Percentiles rank a stretch among this genome's conserved stretches.
Conservation (phyloP, 1,140 invertebrate species). For the Ruditapes philippinarum region DNA sequence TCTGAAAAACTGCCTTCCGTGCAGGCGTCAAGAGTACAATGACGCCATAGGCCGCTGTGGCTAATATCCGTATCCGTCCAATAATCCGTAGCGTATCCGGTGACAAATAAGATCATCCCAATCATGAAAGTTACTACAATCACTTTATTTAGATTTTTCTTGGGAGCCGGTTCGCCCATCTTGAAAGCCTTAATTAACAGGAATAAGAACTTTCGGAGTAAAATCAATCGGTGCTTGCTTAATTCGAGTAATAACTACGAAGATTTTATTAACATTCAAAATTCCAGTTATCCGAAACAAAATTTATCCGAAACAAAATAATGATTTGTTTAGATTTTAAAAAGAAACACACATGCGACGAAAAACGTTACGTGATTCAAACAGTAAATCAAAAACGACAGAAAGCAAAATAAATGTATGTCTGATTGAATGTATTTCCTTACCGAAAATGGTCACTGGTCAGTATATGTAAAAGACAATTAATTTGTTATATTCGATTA, state of each 20-base stretch:
- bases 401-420: conserved; percentile 4
- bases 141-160: conserved; percentile 14
- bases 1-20: conserved; percentile 22
- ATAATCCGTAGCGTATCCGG: conserved; percentile 45
- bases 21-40: conserved; percentile 7
- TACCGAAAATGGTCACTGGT: conserved; percentile 13
- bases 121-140: conserved; percentile 9
- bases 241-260: neutral
- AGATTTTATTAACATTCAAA: too few relatives aligned
- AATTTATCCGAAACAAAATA: too few relatives aligned
- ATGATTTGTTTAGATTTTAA: too few relatives aligned
- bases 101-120: conserved; percentile 26
- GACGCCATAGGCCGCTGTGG: conserved; percentile 25
- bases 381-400: neutral
- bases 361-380: too few relatives aligned
- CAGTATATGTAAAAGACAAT: neutral
- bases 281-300: too few relatives aligned
- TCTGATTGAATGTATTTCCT: neutral
- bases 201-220: neutral
- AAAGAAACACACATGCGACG: too few relatives aligned
- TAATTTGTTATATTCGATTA: neutral
- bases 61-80: conserved; percentile 18
- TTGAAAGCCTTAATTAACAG: neutral
- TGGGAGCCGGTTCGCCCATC: conserved; percentile 1
- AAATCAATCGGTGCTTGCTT: neutral